Base-by-base conservation (phyloP, 2,797 vertebrate species). In the Gymnothorax reevesii region DNA sequence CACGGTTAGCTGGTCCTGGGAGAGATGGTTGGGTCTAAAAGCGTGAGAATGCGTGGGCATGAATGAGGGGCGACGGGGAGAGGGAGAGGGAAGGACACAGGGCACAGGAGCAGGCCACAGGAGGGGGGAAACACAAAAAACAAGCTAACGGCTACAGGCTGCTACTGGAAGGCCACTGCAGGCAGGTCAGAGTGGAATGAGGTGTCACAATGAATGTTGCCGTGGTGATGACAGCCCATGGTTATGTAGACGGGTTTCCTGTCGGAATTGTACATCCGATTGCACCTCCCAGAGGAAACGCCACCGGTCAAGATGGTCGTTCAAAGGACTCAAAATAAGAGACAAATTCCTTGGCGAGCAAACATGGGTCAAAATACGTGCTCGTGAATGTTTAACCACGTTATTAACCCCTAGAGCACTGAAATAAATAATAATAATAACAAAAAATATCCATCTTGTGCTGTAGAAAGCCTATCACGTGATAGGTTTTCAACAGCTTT, bases 1-100 rank as follows among this genome's bases (percentile, higher is more conserved):
- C 91, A 96, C 69, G 84, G 94, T 96, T 94, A 96, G 93, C 91
- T 92, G 92, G 87, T 95, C 94, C 92, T 91, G 90, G 90, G 69
- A 91, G 93, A 92, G 91, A 87, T 93, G 91, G 92, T 92, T 62
- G 64, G 33, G 60, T 95, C 95, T 95, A 95, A 85, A 94, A 92
- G 92, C 91, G 92, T 87, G 90, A 94, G 85, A 93, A 87, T 33
- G 71, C 83, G 62, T 84, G 77, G 84, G 69, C 73, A 83, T 80
- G 82, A 86, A 85, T 83, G 86, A 83, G 86, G 15, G 75, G 83
- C 42, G 82, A 75, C 9, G 60, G 57, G 83, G 42, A 77, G 42
- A 82, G 82, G 25, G 55, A 33, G 7, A 54, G 57, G 42, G 20
- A 86, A 49, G 17, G 52, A 52, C 77, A 75, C 71, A 42, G n/a